phyloP scores from a whole-genome alignment of 1,140 invertebrate species.

The Cecropterus lyciades region DNA sequence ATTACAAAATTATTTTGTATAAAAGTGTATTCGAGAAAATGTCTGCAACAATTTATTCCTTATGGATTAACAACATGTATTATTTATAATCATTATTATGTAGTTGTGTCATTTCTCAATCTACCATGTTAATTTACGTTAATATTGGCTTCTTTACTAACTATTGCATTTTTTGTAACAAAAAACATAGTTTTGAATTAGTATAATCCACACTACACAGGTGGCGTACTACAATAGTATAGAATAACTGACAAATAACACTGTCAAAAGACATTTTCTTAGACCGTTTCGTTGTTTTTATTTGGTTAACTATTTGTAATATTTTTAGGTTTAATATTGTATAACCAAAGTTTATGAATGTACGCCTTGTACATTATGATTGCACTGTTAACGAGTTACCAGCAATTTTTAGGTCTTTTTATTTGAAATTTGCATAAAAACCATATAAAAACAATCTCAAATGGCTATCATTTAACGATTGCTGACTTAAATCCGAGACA shows the following conservation, averaged over 20 bases:
- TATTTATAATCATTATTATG: background rate
- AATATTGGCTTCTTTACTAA: conserved; percentile 6
- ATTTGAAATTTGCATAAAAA: conserved; percentile 54
- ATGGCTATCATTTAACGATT: background rate
- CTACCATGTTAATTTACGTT: background rate
- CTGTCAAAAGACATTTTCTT: conserved; percentile 67
- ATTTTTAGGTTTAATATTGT: conserved; percentile 70
- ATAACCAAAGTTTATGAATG: conserved; percentile 68
- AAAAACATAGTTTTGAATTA: conserved; percentile 1
- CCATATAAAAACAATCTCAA: conserved; percentile 10
- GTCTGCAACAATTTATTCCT: conserved; percentile 35
- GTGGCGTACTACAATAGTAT: background rate
- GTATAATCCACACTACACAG: too few relatives aligned
- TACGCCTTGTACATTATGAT: conserved; percentile 48
- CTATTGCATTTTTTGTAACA: conserved; percentile 22
- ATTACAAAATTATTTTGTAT: conserved; percentile 56
- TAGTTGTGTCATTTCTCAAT: conserved; percentile 36
- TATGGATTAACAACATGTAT: background rate
- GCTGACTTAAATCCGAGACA: background rate
- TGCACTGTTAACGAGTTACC: conserved; percentile 63
- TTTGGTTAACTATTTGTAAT: conserved; percentile 76
- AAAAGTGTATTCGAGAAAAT: conserved; percentile 19
- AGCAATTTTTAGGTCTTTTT: conserved; percentile 54
- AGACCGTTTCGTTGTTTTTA: conserved; percentile 63
- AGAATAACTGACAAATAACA: conserved; percentile 37